Percentiles rank a stretch among this genome's conserved stretches.
Conservation (phyloP, 2,113 vertebrate genomes). For the Anas platyrhynchos region DNA sequence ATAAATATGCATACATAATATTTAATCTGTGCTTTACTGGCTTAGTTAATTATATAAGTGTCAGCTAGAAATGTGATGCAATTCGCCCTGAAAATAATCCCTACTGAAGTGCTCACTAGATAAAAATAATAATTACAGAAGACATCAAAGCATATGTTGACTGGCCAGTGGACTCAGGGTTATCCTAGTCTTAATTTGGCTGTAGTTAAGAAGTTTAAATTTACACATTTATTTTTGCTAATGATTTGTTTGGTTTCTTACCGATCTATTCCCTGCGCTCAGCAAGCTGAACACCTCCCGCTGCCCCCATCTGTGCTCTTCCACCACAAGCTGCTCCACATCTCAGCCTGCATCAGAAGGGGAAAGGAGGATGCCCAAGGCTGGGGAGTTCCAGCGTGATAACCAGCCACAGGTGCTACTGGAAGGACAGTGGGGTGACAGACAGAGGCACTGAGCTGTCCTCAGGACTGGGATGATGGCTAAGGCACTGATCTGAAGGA, state of each 20-base stretch:
- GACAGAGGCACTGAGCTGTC: not conserved
- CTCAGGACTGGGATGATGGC: not conserved
- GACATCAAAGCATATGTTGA: not conserved
- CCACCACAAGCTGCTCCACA: not conserved
- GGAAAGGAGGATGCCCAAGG: not conserved
- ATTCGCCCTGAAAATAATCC: not conserved
- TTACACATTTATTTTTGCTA: not conserved
- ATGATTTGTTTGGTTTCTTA: not conserved
- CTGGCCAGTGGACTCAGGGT: not conserved
- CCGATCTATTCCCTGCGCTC: not conserved
- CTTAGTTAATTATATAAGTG: not conserved
- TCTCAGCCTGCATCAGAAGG: not conserved
- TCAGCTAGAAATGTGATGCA: not conserved
- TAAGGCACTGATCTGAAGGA: not conserved
- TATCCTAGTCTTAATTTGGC: not conserved
- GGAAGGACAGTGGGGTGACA: not conserved
- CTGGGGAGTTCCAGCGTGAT: fast-evolving
- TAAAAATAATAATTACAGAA: not conserved
- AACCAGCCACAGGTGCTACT: not conserved
- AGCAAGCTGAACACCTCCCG: fast-evolving
- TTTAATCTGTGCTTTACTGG: not conserved
- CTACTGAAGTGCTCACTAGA: not conserved
- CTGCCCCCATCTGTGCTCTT: fast-evolving
- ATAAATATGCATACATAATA: not conserved
- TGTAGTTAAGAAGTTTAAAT: not conserved